These are phyloP conservation scores for Phlogophora meticulosa DNA, from an alignment of 2,888 invertebrate genomes.

Conservation along the genomic window DNA sequence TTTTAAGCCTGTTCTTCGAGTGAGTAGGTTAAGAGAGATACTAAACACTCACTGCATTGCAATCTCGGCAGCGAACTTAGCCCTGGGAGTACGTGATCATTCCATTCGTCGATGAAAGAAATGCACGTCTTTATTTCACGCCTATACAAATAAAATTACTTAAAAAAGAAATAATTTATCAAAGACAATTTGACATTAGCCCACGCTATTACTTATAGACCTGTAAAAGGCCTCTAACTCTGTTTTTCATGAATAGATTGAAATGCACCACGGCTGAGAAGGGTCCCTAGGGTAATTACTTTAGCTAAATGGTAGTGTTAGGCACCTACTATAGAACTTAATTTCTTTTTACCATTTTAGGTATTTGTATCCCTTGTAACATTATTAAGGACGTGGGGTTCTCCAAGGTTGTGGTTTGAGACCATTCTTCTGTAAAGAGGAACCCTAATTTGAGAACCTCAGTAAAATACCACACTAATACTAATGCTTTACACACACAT, in stretches of 20 bases:
- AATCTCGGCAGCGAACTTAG: slow-evolving; percentile 18
- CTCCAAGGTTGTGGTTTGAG: slow-evolving; percentile 23
- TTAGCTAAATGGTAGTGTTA: neutral
- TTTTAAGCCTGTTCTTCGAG: slow-evolving; percentile 23
- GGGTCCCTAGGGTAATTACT: neutral
- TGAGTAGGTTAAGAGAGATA: slow-evolving; percentile 17
- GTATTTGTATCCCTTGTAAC: neutral
- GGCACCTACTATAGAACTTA: neutral
- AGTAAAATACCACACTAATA: neutral
- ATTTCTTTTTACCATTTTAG: too few relatives aligned
- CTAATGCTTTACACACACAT: neutral
- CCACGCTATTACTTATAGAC: neutral
- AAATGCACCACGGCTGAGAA: neutral
- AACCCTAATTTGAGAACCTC: neutral
- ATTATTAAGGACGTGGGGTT: slow-evolving; percentile 9
- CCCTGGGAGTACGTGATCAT: slow-evolving; percentile 29
- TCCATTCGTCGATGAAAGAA: slow-evolving; percentile 18
- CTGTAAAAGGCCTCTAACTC: slow-evolving; percentile 26
- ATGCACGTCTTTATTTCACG: slow-evolving; percentile 17
- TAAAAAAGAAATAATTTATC: slow-evolving; percentile 17
- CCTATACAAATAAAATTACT: slow-evolving; percentile 17
- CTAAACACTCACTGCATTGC: slow-evolving; percentile 6
- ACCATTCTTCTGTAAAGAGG: neutral
- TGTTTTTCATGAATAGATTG: neutral
- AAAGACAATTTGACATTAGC: neutral